phyloP scores from a whole-genome alignment of 2,797 vertebrate genomes.

The Parauchenoglanis punctatus region DNA sequence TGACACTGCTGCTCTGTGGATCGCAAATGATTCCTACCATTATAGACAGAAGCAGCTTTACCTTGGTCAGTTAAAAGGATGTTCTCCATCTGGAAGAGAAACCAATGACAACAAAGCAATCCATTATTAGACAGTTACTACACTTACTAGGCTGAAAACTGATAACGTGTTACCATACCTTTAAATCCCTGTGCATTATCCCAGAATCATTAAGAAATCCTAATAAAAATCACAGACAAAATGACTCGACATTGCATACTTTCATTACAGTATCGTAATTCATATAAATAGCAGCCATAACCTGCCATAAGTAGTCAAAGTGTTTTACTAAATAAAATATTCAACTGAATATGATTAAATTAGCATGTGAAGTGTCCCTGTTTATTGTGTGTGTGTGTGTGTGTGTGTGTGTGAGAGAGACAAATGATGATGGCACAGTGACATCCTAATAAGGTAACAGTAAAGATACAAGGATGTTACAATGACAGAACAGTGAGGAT shows the following conservation, averaged over 20 bases:
- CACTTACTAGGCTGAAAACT: background rate
- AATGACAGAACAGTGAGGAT: background rate
- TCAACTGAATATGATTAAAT: background rate
- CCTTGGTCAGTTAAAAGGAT: constrained; percentile 87
- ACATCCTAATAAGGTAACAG: background rate
- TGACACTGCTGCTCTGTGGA: background rate
- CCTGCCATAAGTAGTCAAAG: background rate
- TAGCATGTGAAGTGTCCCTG: background rate
- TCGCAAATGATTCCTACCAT: constrained; percentile 62
- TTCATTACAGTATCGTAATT: background rate
- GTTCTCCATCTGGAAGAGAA: constrained; percentile 88
- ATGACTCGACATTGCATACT: background rate
- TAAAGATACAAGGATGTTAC: background rate
- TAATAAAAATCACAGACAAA: constrained; percentile 53
- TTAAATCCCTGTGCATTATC: constrained; percentile 91
- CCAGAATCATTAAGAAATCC: constrained; percentile 88
- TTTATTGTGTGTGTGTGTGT: background rate
- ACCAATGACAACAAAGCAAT: background rate
- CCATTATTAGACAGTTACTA: background rate
- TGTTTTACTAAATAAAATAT: background rate
- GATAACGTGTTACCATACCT: constrained; percentile 73
- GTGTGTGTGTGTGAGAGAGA: background rate
- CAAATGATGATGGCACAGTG: background rate
- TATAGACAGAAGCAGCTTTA: constrained; percentile 60
- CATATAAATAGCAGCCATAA: background rate